Percentiles rank a stretch among this genome's conserved stretches.
Conservation (phyloP, 2,113 vertebrate species). For the Butorides virescens region DNA sequence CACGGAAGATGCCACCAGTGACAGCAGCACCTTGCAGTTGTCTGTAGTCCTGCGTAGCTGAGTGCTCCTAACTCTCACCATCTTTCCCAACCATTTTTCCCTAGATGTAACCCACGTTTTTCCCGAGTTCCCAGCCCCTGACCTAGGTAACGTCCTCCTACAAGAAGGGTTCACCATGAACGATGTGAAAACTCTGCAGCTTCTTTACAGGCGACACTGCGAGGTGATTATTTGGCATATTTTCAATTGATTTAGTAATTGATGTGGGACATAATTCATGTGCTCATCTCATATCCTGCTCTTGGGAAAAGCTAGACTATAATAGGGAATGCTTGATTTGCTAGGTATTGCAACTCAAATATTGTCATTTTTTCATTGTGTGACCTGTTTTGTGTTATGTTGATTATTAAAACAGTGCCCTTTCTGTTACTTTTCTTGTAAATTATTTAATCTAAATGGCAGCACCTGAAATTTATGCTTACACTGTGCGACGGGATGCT, state of each 20-base stretch:
- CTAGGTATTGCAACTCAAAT: neutral
- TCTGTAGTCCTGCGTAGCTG: neutral
- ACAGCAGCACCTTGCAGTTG: neutral
- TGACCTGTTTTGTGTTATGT: neutral
- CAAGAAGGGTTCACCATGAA: constrained; percentile 84
- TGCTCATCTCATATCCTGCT: neutral
- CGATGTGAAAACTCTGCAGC: constrained; percentile 90
- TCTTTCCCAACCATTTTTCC: neutral
- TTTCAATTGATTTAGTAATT: neutral
- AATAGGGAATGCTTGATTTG: neutral
- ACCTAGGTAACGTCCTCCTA: constrained; percentile 78
- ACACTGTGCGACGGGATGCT: neutral
- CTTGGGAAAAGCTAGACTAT: neutral
- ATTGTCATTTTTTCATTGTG: neutral
- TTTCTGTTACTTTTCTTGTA: neutral
- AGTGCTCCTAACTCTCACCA: neutral
- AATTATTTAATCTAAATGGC: neutral
- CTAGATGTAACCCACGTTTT: constrained; percentile 89
- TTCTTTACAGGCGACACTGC: constrained; percentile 91
- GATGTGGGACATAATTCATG: neutral
- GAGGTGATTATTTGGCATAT: constrained; percentile 79
- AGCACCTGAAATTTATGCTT: neutral
- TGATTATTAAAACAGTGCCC: neutral
- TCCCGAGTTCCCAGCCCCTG: constrained; percentile 88
- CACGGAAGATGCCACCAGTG: neutral